Base-by-base conservation (phyloP, 2,113 vertebrate species). In the Dromaius novaehollandiae region DNA sequence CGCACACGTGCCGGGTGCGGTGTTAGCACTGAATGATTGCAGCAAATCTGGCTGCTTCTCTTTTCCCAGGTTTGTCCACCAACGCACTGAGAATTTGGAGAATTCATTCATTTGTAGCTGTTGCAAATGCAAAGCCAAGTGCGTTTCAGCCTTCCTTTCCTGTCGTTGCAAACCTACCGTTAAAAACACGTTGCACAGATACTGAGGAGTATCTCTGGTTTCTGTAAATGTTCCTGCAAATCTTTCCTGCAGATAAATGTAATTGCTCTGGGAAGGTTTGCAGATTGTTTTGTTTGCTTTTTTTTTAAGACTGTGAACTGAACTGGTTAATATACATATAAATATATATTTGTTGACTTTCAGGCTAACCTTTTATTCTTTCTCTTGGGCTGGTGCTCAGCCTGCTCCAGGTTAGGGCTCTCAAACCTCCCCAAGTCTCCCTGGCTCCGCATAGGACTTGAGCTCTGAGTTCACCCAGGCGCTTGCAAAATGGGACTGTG, bases 1-100 rank as follows among this genome's bases (percentile, higher is more conserved):
- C 34, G 42, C 10, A 1, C 83, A 13, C 0, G 4, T 48, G 75
- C 90, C 46, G 75, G 53, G 36, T 12, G 21, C 73, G 53, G 69
- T 36, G 0, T 4, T 75, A 0, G 0, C 25, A 13, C 79, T 11
- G 30, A 25, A 5, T 30, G 0, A 0, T 82, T 90, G 42, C 16
- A 46, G 73, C 50, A 60, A 58, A 75, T 1, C 11, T 38, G 69
- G 20, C 36, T 18, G 36, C 12, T 73, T 73, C 28, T 13, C 1
- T 1, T 73, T 78, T 28, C 73, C 38, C 0, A 0, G 53, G 22
- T 61, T 82, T 42, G 17, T 9, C 65, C 46, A 3, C 32, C n/a
- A 68, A n/a, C 18, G 13, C 14, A 61, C 51, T 73, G 86, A 69
- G 64, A 65, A 71, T 65, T 61, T 75, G 65, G 90, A 48, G 88